Percentiles rank a stretch among this genome's conserved stretches.
These are phyloP conservation scores for Typhlomys cinereus DNA, from an alignment of 2,113 vertebrate species.

Conservation along the genomic window DNA sequence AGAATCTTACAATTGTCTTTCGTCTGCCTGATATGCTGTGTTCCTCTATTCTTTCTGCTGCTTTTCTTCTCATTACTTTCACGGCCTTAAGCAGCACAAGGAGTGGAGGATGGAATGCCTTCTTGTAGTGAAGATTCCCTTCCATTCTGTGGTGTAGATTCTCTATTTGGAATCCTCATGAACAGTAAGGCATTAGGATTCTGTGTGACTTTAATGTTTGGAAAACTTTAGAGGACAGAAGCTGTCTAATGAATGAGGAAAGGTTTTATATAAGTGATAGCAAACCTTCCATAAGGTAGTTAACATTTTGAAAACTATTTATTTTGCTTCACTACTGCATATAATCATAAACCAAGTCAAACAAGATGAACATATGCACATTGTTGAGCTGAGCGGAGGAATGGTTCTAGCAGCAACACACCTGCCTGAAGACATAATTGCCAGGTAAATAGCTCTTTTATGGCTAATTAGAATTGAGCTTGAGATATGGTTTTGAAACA, in stretches of 20 bases:
- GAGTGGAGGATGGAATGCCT: not conserved
- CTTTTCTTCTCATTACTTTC: not conserved
- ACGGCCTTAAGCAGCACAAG: not conserved
- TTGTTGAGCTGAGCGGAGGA: constrained; percentile 46
- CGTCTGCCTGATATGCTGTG: not conserved
- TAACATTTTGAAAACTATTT: constrained; percentile 70
- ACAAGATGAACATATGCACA: constrained; percentile 62
- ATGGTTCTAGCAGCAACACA: constrained; percentile 56
- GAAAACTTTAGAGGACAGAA: not conserved
- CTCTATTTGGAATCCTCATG: not conserved
- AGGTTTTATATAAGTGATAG: constrained; percentile 4
- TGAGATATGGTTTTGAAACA: constrained; percentile 43
- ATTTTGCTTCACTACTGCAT: not conserved
- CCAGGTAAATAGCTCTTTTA: constrained; percentile 68
- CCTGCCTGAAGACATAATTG: constrained; percentile 65
- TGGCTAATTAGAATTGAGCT: constrained; percentile 65
- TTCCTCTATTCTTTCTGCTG: not conserved
- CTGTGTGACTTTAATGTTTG: not conserved
- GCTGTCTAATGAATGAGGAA: not conserved
- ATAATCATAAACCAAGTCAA: constrained; percentile 74
- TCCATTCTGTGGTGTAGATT: not conserved
- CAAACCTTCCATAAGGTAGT: not conserved
- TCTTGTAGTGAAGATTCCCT: not conserved
- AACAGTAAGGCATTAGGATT: not conserved
- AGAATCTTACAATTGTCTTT: not conserved